Evolutionary conservation across 2,113 vertebrate species (phyloP), one percentile per base, ranked within the genome.

Genomic region (Brachypodius melanocephalos): DNA sequence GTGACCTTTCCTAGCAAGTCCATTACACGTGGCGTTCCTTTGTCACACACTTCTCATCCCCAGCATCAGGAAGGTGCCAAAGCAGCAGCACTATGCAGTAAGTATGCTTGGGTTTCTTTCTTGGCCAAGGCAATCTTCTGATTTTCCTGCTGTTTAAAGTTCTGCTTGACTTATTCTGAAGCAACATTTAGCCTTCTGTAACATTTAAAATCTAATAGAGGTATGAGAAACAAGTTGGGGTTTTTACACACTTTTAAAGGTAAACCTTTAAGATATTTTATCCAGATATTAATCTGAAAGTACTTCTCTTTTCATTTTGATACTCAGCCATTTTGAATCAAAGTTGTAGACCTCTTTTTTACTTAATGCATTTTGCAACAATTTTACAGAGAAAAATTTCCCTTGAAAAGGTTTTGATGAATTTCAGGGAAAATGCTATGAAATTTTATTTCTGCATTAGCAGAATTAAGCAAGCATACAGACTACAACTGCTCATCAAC

Each of bases 1-100:
- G 25, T 5, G 24, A 42, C 13, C 22, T 46, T 54, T 31, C 54
- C 48, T 7, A 17, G 16, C 29, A 7, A 40, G 11, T 7, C 24
- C 25, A 34, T 21, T 2, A 7, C 17, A 8, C 17, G 0, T 4
- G 25, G 10, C 5, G 2, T 8, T 52, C 34, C 36, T 29, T 6
- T 9, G 2, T 28, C 57, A 7, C 55, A 63, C 12, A 0, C 34
- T 38, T 36, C 63, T 34, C 34, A 22, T 9, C 10, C 21, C 20
- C 81, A 4, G 26, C 12, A 12, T 8, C 77, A 6, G 67, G 26
- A 62, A 28, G n/a, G 14, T 17, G 32, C 58, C 34, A 17, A 43
- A 71, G 51, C 32, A 31, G 17, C 24, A 2, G 17, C 24, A 2
- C 8, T 5, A 3, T 2, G 14, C 28, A 22, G 18, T 29, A 4